A percentile compares a stretch with the other conserved stretches of the same genome.
Conservation (phyloP, 1,140 invertebrate species). For the Palaemon carinicauda region DNA sequence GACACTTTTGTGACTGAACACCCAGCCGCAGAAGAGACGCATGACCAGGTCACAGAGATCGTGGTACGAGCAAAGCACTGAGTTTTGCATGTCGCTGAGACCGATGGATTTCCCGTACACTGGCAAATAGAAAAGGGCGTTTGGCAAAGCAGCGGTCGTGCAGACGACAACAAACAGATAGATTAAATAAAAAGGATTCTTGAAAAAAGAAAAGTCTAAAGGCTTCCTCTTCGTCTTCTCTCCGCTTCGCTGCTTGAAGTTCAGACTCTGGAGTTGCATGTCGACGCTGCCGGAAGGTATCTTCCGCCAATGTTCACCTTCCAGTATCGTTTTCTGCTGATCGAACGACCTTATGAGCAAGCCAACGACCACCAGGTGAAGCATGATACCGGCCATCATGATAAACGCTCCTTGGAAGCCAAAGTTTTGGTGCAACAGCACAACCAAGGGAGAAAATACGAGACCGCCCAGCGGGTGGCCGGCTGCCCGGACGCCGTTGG, state of each 20-base stretch:
- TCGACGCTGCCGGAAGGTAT: not conserved
- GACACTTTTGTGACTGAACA: not conserved
- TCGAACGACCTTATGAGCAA: slow-evolving; percentile 25
- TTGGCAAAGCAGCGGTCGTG: not conserved
- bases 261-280: not conserved
- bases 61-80: not conserved
- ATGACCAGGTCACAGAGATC: not conserved
- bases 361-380: slow-evolving; percentile 10
- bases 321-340: not conserved
- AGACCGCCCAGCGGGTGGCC: slow-evolving; percentile 35
- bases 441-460: slow-evolving; percentile 17
- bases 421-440: slow-evolving; percentile 22
- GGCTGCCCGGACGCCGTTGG: slow-evolving; percentile 24
- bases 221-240: not conserved
- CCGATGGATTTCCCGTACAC: not conserved
- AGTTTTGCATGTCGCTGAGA: not conserved
- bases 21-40: not conserved
- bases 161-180: slow-evolving; percentile 12
- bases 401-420: slow-evolving; percentile 4
- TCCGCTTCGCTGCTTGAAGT: too few relatives aligned
- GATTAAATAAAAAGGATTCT: slow-evolving; percentile 7
- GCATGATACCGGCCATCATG: slow-evolving; percentile 10
- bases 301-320: not conserved
- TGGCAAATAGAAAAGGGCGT: not conserved
- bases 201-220: not conserved